Conservation (phyloP, 2,113 vertebrate species). For the Chroicocephalus ridibundus region DNA sequence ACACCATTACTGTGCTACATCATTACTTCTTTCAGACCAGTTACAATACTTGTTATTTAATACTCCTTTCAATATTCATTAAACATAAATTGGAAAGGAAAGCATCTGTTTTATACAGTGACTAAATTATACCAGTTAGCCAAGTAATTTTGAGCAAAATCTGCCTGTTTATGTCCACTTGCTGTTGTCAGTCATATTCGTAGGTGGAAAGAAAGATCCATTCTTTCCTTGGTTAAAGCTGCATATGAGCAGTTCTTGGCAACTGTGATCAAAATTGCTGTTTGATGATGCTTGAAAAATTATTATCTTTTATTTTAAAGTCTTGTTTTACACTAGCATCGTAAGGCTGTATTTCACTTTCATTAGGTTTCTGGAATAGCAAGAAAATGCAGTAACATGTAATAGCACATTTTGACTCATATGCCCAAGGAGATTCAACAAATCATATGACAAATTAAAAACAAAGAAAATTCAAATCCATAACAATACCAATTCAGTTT, state of each 20-base stretch:
- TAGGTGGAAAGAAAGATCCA: neutral
- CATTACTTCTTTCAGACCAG: neutral
- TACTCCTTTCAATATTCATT: neutral
- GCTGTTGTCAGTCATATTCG: neutral
- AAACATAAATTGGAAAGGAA: neutral
- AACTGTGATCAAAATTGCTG: neutral
- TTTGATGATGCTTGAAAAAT: constrained; percentile 22
- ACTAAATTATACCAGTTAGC: neutral
- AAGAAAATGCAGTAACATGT: neutral
- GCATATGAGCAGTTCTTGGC: neutral
- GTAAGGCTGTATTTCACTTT: neutral
- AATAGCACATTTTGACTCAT: neutral
- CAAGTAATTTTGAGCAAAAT: neutral
- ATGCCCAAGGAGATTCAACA: neutral
- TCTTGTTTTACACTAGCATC: neutral
- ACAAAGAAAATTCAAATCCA: neutral
- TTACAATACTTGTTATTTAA: neutral
- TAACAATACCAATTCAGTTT: neutral
- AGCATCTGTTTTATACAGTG: neutral
- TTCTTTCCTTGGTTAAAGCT: neutral
- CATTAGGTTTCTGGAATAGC: neutral
- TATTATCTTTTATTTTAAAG: neutral
- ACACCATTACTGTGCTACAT: neutral
- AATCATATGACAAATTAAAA: neutral
- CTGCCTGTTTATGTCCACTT: neutral